These are phyloP conservation scores for Psittacus erithacus DNA, from an alignment of 2,113 vertebrate genomes.

Conservation along the genomic window DNA sequence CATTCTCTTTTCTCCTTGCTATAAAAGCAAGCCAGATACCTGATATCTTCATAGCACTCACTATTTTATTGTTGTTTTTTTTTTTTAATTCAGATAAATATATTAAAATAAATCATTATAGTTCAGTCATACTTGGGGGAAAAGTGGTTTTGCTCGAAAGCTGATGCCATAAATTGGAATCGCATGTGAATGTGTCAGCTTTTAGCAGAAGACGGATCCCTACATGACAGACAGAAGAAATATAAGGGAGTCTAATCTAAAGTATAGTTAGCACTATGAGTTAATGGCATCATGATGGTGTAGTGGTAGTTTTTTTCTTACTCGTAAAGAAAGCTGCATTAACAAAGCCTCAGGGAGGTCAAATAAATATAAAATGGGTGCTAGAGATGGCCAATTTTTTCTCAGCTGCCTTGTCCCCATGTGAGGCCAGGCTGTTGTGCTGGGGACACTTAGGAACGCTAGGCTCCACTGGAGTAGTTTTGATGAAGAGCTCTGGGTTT, in stretches of 20 bases:
- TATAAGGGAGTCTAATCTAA: neutral
- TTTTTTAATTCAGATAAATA: neutral
- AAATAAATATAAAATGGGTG: neutral
- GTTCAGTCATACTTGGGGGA: neutral
- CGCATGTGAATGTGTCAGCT: neutral
- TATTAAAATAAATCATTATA: neutral
- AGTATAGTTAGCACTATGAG: fast-evolving
- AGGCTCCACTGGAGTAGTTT: neutral
- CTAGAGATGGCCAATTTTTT: neutral
- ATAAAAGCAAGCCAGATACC: neutral
- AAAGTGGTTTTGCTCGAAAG: neutral
- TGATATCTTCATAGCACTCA: neutral
- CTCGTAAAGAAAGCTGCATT: neutral
- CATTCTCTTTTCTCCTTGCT: neutral
- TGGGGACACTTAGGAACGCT: neutral
- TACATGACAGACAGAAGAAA: neutral
- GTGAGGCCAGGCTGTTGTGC: neutral
- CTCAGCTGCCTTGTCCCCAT: fast-evolving
- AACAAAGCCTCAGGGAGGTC: neutral
- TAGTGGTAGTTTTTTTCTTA: neutral
- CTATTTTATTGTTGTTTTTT: neutral
- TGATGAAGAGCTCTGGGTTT: neutral
- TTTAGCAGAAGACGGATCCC: neutral
- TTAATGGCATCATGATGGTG: neutral
- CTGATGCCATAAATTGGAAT: neutral